phyloP scores from a whole-genome alignment of 2,888 invertebrate species.

The Gibbula magus region DNA sequence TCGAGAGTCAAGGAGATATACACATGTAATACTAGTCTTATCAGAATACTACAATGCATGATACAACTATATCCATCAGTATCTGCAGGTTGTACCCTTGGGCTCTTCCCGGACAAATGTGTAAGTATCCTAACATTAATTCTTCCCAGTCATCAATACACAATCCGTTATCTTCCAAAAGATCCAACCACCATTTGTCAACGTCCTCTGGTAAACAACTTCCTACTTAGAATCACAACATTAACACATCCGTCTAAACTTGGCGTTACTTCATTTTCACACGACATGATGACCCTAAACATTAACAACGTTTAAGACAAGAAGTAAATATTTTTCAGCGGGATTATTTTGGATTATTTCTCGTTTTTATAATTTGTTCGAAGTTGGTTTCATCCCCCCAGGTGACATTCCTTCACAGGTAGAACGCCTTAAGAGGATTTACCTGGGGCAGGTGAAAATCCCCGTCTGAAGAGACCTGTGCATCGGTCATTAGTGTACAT shows the following conservation, averaged over 20 bases:
- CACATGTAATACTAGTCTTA: too few relatives aligned
- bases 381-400: background rate
- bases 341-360: background rate
- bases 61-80: too few relatives aligned
- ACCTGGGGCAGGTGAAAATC: background rate
- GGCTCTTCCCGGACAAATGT: too few relatives aligned
- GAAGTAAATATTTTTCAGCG: background rate
- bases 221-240: background rate
- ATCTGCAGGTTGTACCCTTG: too few relatives aligned
- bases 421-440: background rate
- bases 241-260: background rate
- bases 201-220: too few relatives aligned
- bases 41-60: too few relatives aligned
- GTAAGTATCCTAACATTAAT: too few relatives aligned
- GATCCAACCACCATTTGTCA: too few relatives aligned
- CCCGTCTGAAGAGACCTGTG: background rate
- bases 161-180: too few relatives aligned
- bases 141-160: too few relatives aligned
- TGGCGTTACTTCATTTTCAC: background rate
- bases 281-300: background rate
- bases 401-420: slow-evolving; percentile 1
- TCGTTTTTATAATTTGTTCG: background rate
- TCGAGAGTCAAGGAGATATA: too few relatives aligned
- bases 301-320: background rate
- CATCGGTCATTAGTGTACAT: too few relatives aligned